Percentiles rank a stretch among this genome's conserved stretches.
These are phyloP conservation scores for Octomys mimax DNA, from an alignment of 2,797 vertebrate species.

Conservation along the genomic window DNA sequence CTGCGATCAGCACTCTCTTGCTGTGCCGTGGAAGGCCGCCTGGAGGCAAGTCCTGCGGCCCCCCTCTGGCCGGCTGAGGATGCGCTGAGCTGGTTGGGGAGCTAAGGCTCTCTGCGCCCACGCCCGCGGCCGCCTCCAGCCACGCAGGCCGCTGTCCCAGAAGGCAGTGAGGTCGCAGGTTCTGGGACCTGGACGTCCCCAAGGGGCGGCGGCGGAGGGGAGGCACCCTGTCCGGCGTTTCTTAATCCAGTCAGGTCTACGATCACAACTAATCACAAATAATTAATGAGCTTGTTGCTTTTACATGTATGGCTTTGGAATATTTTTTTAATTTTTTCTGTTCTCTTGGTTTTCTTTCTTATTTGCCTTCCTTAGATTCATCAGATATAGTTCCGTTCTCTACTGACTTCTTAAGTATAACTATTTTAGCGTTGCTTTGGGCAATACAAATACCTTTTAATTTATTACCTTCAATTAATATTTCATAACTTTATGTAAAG, in stretches of 20 bases:
- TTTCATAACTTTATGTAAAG: background rate
- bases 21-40: background rate
- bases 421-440: background rate
- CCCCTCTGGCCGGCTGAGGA: background rate
- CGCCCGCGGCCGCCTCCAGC: background rate
- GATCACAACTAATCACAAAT: background rate
- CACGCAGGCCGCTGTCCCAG: background rate
- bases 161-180: background rate
- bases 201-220: background rate
- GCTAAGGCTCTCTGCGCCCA: background rate
- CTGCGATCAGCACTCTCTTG: background rate
- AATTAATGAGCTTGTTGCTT: background rate
- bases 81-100: background rate
- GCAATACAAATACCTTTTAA: background rate
- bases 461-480: background rate
- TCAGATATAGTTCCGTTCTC: background rate
- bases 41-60: background rate
- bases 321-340: slow-evolving; percentile 16
- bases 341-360: background rate
- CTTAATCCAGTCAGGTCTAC: background rate
- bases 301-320: background rate
- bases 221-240: no score
- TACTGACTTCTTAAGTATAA: background rate
- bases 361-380: background rate
- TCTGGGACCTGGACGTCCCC: background rate